Percentiles rank a stretch among this genome's conserved stretches.
Conservation (phyloP, 2,888 invertebrate genomes). For the Lycaena phlaeas region DNA sequence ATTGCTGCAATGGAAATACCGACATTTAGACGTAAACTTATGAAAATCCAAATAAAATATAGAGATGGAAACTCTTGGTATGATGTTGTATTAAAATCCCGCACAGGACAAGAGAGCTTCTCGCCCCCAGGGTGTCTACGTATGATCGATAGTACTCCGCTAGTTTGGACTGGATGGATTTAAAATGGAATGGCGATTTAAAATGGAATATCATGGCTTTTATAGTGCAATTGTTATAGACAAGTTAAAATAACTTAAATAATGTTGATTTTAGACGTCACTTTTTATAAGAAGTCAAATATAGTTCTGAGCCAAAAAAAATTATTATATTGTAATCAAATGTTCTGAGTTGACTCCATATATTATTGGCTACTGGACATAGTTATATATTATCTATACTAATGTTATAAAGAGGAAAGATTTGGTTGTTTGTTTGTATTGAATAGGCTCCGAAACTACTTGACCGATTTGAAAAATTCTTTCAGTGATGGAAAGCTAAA, state of each 20-base stretch:
- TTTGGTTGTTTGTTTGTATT: too few relatives aligned
- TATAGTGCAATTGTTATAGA: not conserved
- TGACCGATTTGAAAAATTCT: too few relatives aligned
- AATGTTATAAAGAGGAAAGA: too few relatives aligned
- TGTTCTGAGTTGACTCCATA: too few relatives aligned
- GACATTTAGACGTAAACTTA: conserved; percentile 1
- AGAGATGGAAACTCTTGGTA: not conserved
- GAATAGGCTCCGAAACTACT: too few relatives aligned
- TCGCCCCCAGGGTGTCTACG: conserved; percentile 16
- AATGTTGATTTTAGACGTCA: not conserved
- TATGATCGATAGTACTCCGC: conserved; percentile 16
- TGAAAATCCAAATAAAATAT: not conserved
- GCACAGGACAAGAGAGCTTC: conserved; percentile 15
- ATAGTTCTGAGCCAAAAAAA: too few relatives aligned
- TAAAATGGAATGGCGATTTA: not conserved
- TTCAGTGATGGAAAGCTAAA: too few relatives aligned
- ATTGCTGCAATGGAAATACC: too few relatives aligned
- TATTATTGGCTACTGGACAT: too few relatives aligned
- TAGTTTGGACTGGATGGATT: not conserved
- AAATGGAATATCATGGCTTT: not conserved
- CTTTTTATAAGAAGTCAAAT: too few relatives aligned
- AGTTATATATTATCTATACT: too few relatives aligned
- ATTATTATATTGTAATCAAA: too few relatives aligned
- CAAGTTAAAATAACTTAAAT: not conserved
- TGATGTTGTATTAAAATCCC: conserved; percentile 9